Percentiles rank a stretch among this genome's conserved stretches.
Evolutionary conservation across 2,113 vertebrate species (phyloP).

Genomic region (Cheilinus undulatus): DNA sequence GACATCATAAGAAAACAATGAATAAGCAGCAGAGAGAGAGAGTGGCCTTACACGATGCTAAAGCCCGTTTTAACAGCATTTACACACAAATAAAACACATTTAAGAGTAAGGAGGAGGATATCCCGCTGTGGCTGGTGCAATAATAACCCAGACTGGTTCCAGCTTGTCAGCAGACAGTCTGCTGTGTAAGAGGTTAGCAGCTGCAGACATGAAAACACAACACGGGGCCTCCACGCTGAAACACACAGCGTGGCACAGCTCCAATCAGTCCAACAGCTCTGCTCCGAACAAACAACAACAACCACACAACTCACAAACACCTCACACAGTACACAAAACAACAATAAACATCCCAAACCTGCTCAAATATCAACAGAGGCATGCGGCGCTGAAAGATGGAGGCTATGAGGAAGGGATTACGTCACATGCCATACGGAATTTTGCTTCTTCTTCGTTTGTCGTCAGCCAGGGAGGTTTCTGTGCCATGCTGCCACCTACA

Average conservation of each 20-base stretch:
- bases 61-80: neutral
- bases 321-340: neutral
- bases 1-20: neutral
- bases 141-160: neutral
- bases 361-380: constrained; percentile 60
- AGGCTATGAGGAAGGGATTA: constrained; percentile 65
- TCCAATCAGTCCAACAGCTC: neutral
- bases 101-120: rapidly evolving
- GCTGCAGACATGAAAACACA: constrained; percentile 56
- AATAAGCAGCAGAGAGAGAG: neutral
- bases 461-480: neutral
- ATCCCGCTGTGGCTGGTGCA: neutral
- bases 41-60: neutral
- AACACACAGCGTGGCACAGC: constrained; percentile 17
- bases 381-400: constrained; percentile 78
- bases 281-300: neutral
- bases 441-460: constrained; percentile 35
- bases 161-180: constrained; percentile 4
- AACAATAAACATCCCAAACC: constrained; percentile 42
- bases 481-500: constrained; percentile 27
- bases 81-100: neutral
- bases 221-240: constrained; percentile 14
- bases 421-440: constrained; percentile 65
- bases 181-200: constrained; percentile 3
- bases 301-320: neutral